Percentiles rank a stretch among this genome's conserved stretches.
Conservation (phyloP, 2,113 vertebrate species). For the Chaenocephalus aceratus region DNA sequence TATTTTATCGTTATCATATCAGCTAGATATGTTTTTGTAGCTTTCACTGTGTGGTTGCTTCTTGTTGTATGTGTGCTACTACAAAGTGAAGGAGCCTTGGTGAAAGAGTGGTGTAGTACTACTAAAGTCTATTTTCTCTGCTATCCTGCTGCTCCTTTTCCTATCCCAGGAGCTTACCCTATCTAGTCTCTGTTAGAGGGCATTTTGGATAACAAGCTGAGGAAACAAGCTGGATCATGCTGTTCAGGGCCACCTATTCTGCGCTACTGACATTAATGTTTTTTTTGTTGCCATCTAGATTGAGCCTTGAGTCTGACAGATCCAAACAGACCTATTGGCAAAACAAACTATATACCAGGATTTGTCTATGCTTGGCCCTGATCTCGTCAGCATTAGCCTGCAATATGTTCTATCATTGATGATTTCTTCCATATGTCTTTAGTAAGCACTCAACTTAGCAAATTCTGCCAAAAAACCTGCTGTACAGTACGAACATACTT, state of each 20-base stretch:
- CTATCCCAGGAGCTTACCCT: constrained; percentile 29
- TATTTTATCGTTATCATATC: too few relatives aligned
- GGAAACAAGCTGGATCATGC: constrained; percentile 49
- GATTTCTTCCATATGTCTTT: neutral
- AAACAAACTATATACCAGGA: constrained; percentile 10
- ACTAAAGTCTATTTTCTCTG: constrained; percentile 50
- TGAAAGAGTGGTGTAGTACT: constrained; percentile 47
- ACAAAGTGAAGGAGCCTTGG: neutral
- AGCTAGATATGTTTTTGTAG: neutral
- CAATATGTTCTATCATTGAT: too few relatives aligned
- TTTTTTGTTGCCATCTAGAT: constrained; percentile 42
- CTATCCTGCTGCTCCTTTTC: constrained; percentile 21
- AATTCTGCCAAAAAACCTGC: constrained; percentile 32
- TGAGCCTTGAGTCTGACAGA: constrained; percentile 14
- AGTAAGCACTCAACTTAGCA: constrained; percentile 34
- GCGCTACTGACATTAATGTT: constrained; percentile 33
- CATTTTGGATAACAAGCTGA: constrained; percentile 69
- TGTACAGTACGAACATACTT: constrained; percentile 28
- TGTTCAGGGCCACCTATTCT: constrained; percentile 45
- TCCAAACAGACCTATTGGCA: constrained; percentile 38
- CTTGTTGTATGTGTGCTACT: neutral
- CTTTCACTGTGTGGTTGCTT: neutral
- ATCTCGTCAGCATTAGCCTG: neutral
- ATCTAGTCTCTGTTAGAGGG: constrained; percentile 61
- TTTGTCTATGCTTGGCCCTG: neutral